These are phyloP conservation scores for Anhinga anhinga DNA, from an alignment of 2,113 vertebrate species.

Conservation along the genomic window DNA sequence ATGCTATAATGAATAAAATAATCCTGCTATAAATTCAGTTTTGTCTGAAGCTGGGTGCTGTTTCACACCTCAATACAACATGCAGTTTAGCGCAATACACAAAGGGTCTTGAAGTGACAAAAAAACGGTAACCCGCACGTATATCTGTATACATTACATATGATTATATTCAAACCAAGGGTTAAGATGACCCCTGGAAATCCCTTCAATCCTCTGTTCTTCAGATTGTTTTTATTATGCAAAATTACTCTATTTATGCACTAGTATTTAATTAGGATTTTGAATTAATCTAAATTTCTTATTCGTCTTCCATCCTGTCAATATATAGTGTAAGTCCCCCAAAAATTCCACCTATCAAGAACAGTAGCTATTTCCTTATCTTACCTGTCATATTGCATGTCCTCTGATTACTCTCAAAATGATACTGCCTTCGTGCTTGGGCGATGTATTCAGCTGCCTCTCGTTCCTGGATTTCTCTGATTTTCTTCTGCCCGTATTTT, in stretches of 20 bases:
- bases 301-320: background rate
- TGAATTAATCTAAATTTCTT: background rate
- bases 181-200: background rate
- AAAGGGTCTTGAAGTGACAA: background rate
- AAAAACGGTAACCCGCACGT: background rate
- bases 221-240: background rate
- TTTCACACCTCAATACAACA: background rate
- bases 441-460: slow-evolving; percentile 94
- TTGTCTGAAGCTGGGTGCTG: background rate
- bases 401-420: slow-evolving; percentile 98
- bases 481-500: slow-evolving; percentile 93
- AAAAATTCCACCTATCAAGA: background rate
- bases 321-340: background rate
- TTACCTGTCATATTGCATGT: slow-evolving; percentile 99
- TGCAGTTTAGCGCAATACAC: background rate
- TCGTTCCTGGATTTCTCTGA: slow-evolving; percentile 89
- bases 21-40: background rate
- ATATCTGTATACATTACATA: background rate
- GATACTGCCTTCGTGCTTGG: slow-evolving; percentile 90
- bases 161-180: background rate
- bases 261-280: background rate
- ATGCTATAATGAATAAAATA: background rate
- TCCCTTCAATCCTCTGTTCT: background rate
- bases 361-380: background rate
- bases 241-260: background rate